Conservation (phyloP, 1,140 invertebrate genomes). For the Adoxophyes honmai region DNA sequence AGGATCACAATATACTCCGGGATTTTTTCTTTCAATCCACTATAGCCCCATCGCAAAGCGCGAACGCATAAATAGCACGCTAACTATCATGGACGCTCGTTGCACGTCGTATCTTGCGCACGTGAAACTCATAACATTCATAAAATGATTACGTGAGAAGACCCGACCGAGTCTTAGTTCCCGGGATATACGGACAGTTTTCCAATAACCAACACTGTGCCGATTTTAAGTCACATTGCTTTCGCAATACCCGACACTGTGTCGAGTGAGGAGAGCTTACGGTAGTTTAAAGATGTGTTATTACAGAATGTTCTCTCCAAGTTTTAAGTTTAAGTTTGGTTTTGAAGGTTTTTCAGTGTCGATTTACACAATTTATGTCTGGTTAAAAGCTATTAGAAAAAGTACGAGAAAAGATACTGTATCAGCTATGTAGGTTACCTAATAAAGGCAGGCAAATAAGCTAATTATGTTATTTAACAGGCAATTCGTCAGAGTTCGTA, state of each 20-base stretch:
- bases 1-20: too few relatives aligned
- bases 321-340: not conserved
- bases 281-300: not conserved
- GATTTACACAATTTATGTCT: too few relatives aligned
- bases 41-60: slow-evolving; percentile 22
- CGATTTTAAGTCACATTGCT: not conserved
- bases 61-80: slow-evolving; percentile 40
- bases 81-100: slow-evolving; percentile 25
- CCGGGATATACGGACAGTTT: not conserved
- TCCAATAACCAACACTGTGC: not conserved
- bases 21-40: not conserved
- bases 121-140: slow-evolving; percentile 60
- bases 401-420: too few relatives aligned
- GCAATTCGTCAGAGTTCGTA: too few relatives aligned
- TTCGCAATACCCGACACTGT: slow-evolving; percentile 1
- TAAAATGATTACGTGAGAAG: slow-evolving; percentile 66
- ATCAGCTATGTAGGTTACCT: too few relatives aligned
- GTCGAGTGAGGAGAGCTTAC: not conserved
- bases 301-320: not conserved
- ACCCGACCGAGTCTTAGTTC: slow-evolving; percentile 26
- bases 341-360: too few relatives aligned
- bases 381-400: too few relatives aligned
- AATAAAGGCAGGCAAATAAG: too few relatives aligned
- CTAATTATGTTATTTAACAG: too few relatives aligned
- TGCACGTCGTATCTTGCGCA: slow-evolving; percentile 46